A percentile compares a stretch with the other conserved stretches of the same genome.
These are phyloP conservation scores for Temnothorax longispinosus DNA, from an alignment of 1,140 invertebrate genomes.

Conservation along the genomic window DNA sequence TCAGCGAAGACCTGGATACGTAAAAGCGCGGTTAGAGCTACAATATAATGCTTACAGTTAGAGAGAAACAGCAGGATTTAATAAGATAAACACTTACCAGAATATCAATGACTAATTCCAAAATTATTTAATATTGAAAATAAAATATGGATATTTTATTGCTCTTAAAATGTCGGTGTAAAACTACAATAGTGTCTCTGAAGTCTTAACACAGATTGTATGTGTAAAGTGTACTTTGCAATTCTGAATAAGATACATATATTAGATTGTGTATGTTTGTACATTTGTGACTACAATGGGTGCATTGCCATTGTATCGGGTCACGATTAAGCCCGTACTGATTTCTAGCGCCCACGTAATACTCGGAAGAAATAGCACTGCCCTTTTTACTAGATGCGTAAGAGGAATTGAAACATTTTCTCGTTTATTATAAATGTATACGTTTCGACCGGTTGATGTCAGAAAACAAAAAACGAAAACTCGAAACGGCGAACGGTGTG, in stretches of 20 bases:
- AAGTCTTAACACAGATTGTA: conserved; percentile 40
- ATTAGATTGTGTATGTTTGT: conserved; percentile 38
- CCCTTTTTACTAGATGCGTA: not conserved
- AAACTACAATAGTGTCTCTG: not conserved
- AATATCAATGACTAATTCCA: not conserved
- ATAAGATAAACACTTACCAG: not conserved
- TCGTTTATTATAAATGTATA: not conserved
- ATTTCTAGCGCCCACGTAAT: conserved; percentile 35
- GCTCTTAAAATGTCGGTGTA: not conserved
- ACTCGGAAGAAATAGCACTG: not conserved
- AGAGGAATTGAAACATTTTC: not conserved
- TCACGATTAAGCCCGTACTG: conserved; percentile 65
- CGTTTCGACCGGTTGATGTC: not conserved
- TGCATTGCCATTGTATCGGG: conserved; percentile 54
- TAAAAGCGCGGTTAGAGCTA: conserved; percentile 15
- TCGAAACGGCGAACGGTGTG: conserved; percentile 11
- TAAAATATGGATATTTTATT: not conserved
- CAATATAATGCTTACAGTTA: not conserved
- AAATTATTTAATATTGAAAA: not conserved
- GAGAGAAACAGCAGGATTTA: not conserved
- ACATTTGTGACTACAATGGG: conserved; percentile 63
- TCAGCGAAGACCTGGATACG: not conserved
- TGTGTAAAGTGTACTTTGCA: conserved; percentile 44
- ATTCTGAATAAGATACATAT: conserved; percentile 56
- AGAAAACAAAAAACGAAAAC: conserved; percentile 1